Conservation (phyloP, 30 jellyfish, hydroid and myxozoan species). For the Aurelia aurita complex sp. Pacific region DNA sequence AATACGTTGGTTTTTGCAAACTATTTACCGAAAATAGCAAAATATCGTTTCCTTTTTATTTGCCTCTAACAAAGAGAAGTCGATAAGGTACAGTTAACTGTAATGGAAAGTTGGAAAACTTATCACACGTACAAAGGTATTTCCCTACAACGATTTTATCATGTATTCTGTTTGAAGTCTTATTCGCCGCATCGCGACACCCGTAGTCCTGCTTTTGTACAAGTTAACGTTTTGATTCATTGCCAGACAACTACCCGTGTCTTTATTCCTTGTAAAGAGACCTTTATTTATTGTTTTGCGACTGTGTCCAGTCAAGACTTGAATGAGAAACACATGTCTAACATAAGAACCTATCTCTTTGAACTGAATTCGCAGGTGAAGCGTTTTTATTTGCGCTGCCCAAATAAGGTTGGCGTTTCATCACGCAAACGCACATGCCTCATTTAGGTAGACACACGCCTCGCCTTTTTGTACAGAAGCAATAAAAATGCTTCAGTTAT, state of each 20-base stretch:
- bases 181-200: constrained; percentile 29
- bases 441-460: too few relatives aligned
- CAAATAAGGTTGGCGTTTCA: too few relatives aligned
- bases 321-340: too few relatives aligned
- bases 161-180: constrained; percentile 17
- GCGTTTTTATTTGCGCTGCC: too few relatives aligned
- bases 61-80: background rate
- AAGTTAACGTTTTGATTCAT: background rate
- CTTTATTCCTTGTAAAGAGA: too few relatives aligned
- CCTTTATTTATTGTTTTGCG: too few relatives aligned
- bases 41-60: background rate
- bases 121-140: background rate
- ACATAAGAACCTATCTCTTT: too few relatives aligned
- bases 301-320: too few relatives aligned
- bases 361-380: too few relatives aligned
- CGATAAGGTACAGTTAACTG: background rate
- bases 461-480: too few relatives aligned
- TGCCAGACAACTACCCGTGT: background rate
- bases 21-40: background rate
- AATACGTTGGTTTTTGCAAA: background rate
- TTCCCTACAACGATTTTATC: background rate
- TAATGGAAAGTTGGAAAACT: background rate
- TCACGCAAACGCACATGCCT: too few relatives aligned
- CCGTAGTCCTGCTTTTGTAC: background rate
- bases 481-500: too few relatives aligned